Percentiles rank a stretch among this genome's conserved stretches.
Evolutionary conservation across 2,888 invertebrate genomes (phyloP).

Genomic region (Pyralis farinalis): DNA sequence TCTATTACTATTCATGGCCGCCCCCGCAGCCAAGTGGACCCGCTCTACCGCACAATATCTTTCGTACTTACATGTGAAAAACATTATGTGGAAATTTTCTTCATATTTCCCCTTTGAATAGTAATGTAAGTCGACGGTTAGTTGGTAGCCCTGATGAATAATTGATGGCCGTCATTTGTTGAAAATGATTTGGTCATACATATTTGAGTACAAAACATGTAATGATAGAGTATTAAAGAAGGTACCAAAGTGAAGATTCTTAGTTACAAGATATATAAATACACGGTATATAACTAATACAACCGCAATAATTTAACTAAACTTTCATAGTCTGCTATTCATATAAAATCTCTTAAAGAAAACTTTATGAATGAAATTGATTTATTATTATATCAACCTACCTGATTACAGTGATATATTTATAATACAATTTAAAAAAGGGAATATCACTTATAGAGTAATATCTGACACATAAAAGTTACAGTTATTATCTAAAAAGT

Average conservation of each 20-base stretch:
- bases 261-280: too few species aligned
- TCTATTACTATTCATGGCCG: conserved; percentile 74
- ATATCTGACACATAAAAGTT: conserved; percentile 62
- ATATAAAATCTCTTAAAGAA: too few species aligned
- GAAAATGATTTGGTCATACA: conserved; percentile 18
- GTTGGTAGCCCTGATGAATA: conserved; percentile 24
- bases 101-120: conserved; percentile 42
- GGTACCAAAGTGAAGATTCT: not conserved
- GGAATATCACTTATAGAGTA: conserved; percentile 46
- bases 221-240: not conserved
- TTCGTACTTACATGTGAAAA: conserved; percentile 38
- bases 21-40: conserved; percentile 50
- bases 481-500: conserved; percentile 67
- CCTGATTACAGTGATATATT: too few species aligned
- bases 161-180: conserved; percentile 17
- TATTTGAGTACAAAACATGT: conserved; percentile 12
- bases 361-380: too few species aligned
- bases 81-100: conserved; percentile 47
- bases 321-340: too few species aligned
- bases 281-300: too few species aligned
- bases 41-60: conserved; percentile 31
- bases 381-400: too few species aligned
- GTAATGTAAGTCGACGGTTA: conserved; percentile 27
- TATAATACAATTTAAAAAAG: conserved; percentile 1
- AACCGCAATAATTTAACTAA: too few species aligned